Conservation (phyloP, 2,113 vertebrate species). For the Larimichthys polyactis region DNA sequence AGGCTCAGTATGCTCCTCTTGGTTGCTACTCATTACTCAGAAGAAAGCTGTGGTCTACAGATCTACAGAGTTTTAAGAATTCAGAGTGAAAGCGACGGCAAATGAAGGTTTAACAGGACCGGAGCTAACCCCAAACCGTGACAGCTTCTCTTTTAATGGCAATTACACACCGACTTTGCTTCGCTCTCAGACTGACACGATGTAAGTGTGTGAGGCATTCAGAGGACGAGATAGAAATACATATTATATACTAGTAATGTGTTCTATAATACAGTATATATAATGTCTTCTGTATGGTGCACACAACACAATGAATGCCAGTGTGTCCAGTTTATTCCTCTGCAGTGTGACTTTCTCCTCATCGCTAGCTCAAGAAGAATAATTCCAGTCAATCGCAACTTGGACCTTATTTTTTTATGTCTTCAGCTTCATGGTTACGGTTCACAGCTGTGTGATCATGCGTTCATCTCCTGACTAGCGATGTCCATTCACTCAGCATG, state of each 20-base stretch:
- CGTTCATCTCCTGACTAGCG: not conserved
- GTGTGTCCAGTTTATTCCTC: not conserved
- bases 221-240: not conserved
- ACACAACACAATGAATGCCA: not conserved
- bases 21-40: slow-evolving; percentile 53
- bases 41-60: slow-evolving; percentile 19
- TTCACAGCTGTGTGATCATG: not conserved
- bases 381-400: not conserved
- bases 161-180: slow-evolving; percentile 44
- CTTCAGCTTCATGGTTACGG: too few relatives aligned
- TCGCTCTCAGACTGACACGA: not conserved
- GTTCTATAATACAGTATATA: not conserved
- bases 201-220: slow-evolving; percentile 4
- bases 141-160: slow-evolving; percentile 47
- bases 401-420: not conserved
- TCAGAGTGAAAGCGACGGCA: not conserved
- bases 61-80: slow-evolving; percentile 42
- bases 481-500: not conserved
- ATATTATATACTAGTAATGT: not conserved
- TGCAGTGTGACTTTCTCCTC: not conserved
- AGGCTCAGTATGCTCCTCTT: slow-evolving; percentile 10
- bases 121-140: slow-evolving; percentile 44
- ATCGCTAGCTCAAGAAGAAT: not conserved
- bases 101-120: slow-evolving; percentile 59
- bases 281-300: not conserved